phyloP scores from a whole-genome alignment of 2,113 vertebrate genomes.

The Hippolais icterina region DNA sequence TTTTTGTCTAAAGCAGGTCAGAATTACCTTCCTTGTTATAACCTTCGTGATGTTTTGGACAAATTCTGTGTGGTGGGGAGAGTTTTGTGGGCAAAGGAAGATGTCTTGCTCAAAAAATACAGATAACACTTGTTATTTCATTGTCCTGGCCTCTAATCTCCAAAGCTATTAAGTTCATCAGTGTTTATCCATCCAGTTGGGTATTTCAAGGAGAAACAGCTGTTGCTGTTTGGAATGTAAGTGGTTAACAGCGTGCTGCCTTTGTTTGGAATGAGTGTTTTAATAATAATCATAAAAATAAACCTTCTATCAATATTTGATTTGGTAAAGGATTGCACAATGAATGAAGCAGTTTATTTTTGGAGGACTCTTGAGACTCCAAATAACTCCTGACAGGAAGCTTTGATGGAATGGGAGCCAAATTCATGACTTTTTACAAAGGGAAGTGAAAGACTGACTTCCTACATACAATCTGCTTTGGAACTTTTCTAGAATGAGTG shows the following conservation, averaged over 20 bases:
- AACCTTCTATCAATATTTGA: not conserved
- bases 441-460: constrained; percentile 42
- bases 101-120: not conserved
- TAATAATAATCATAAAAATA: not conserved
- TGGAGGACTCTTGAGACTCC: not conserved
- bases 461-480: constrained; percentile 53
- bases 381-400: constrained; percentile 39
- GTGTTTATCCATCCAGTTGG: not conserved
- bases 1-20: not conserved
- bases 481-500: constrained; percentile 12
- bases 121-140: not conserved
- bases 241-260: not conserved
- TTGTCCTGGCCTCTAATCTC: not conserved
- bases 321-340: not conserved
- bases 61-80: not conserved
- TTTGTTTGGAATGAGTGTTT: not conserved
- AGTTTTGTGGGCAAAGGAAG: not conserved
- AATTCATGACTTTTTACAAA: constrained; percentile 9
- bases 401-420: constrained; percentile 23
- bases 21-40: not conserved
- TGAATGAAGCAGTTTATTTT: constrained; percentile 32
- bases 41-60: not conserved
- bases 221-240: not conserved
- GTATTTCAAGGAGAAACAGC: not conserved
- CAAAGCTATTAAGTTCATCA: not conserved